Evolutionary conservation across 2,888 invertebrate genomes (phyloP), one percentile per base, ranked within the genome.

Genomic region (Oscheius sp.): DNA sequence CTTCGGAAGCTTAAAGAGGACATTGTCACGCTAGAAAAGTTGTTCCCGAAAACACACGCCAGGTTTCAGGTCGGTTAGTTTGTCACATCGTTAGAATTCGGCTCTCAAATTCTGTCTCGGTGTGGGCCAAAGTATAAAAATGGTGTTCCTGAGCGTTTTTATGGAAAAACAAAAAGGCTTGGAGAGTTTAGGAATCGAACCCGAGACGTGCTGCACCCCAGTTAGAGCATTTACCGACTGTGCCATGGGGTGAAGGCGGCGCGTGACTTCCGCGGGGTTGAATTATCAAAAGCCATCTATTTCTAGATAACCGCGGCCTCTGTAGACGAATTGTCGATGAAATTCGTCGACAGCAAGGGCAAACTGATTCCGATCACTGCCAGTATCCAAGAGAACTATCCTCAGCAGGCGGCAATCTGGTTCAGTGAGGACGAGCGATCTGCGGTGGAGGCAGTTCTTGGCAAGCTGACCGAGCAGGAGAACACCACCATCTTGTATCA

Each of bases 341-440:
- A 95, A 91, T 99, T 99, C 92, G 93, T 97, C 92, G 95, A 95
- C 90, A 94, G 93, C 92, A 94, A 93, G 92, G 96, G 95, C 90
- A 95, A 95, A 92, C 94, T 94, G 92, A 95, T 95, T 91, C 95
- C 95, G 91, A 96, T 98, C 90, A 96, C 96, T 91, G 97, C 96
- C 84, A 98, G 98, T 92, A 97, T 98, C 91, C 96, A 98, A 96
- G 98, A 99, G 92, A 96, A 96, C 76, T 99, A 99, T 92, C 98
- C 98, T 71, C 94, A 94, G 85, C 95, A 95, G 82, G 96, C 98
- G 70, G 98, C 98, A 62, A 96, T 99, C 85, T 99, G 99, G 98
- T 99, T 97, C 91, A 95, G 96, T 65, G 98, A 99, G 90, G 98
- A 99, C 90, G 96, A 98, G 90, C 75, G 75, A 2, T 93, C 94